Evolutionary conservation across 2,113 vertebrate genomes (phyloP).

Genomic region (Protobothrops mucrosquamatus): DNA sequence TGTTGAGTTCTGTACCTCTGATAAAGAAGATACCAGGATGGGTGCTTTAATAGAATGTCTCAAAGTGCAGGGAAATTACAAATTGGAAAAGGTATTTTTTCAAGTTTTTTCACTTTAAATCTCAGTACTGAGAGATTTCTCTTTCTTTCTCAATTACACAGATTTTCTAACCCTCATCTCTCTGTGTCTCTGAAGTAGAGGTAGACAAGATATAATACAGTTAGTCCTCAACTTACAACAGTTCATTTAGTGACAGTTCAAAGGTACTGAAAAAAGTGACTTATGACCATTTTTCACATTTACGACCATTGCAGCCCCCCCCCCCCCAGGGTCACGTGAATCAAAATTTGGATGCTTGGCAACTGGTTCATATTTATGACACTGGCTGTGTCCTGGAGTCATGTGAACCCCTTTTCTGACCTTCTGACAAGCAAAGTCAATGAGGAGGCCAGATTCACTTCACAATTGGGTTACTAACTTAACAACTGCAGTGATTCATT

Average conservation of each 20-base stretch:
- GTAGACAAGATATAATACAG: background rate
- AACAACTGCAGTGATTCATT: background rate
- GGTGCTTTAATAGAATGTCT: background rate
- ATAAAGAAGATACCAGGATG: background rate
- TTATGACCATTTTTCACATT: background rate
- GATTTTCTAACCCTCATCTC: background rate
- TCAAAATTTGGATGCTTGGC: background rate
- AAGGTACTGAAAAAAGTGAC: too few relatives aligned
- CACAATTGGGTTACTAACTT: background rate
- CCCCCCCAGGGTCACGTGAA: background rate
- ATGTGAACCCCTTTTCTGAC: background rate
- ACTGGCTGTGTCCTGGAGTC: background rate
- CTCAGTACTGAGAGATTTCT: background rate
- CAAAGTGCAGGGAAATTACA: background rate
- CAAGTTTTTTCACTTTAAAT: background rate
- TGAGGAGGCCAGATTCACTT: background rate
- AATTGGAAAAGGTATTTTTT: background rate
- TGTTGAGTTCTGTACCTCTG: background rate
- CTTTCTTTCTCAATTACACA: background rate
- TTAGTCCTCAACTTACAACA: too few relatives aligned
- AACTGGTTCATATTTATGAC: background rate
- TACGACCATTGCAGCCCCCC: background rate
- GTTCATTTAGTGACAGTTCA: too few relatives aligned
- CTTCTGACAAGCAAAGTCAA: background rate
- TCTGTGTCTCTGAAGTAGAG: background rate